Percentiles rank a stretch among this genome's conserved stretches.
phyloP scores from a whole-genome alignment of 37 sponge, comb jelly and placozoan genomes.

The Cliona cf. orientalis region DNA sequence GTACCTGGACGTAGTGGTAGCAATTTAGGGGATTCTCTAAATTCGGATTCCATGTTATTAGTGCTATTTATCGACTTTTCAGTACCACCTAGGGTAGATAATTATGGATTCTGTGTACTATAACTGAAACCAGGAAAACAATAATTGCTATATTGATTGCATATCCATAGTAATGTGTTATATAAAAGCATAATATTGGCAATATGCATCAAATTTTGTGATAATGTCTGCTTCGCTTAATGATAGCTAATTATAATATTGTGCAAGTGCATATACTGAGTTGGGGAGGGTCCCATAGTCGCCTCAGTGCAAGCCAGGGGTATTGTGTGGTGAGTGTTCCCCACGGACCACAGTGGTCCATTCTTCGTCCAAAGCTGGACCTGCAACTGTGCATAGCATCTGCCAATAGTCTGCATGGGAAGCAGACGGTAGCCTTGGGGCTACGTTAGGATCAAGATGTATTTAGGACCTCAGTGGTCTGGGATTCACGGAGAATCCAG shows the following conservation, averaged over 20 bases:
- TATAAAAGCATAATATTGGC: no score
- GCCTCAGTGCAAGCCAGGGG: background rate
- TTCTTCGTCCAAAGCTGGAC: background rate
- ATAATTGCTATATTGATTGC: no score
- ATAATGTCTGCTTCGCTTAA: no score
- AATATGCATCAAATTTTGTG: no score
- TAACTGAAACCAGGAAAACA: no score
- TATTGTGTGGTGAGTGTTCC: background rate
- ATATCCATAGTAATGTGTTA: no score
- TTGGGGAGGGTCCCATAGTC: background rate
- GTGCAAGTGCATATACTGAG: background rate
- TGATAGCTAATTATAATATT: background rate
- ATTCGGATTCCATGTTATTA: background rate
- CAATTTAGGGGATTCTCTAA: background rate
- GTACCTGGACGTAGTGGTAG: background rate
- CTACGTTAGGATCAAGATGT: background rate
- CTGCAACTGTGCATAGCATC: background rate
- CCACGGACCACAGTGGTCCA: background rate
- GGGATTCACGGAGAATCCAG: no score
- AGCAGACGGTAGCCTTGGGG: background rate
- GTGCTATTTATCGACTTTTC: background rate
- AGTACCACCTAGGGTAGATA: background rate
- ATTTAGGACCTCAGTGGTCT: background rate
- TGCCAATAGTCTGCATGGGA: background rate
- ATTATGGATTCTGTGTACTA: background rate